Base-by-base conservation (phyloP, 2,888 invertebrate genomes). In the Acholoe squamosa region DNA sequence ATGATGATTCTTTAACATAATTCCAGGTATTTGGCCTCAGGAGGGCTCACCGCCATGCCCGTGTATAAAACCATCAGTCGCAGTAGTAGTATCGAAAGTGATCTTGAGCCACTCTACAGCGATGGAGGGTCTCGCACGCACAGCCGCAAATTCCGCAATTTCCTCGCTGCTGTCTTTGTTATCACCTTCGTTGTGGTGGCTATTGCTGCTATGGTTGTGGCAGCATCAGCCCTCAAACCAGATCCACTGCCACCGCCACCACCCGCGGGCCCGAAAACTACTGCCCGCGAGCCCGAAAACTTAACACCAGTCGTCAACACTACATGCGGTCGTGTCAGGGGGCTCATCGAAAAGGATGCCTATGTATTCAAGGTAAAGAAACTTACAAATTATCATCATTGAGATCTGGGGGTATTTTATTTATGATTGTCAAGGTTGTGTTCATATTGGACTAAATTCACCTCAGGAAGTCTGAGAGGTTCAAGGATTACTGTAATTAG, bases 81-180 rank as follows among this genome's bases (percentile, higher is more conserved):
- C 54, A 86, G 54, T 25, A 86, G 86, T 19, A 86, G 86, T 22
- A 86, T 89, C n/a, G 90, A 90, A 28, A 54, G 54, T 54, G 90
- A 90, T 84, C 80, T 90, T n/a, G 90, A 90, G 56, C 90, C 90
- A 22, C 84, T 90, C 22, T 90, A 90, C 77, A 33, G 28, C 43
- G 90, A 90, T 33, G 90, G 80, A 25, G 43, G 90, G 12, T 31
- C 31, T 28, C 80, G 90, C 25, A 22, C 34, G n/a, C 80, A 43
- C 54, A 90, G 90, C 77, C 89, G 71, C 25, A 33, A 28, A 7
- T 76, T 77, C 51, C 43, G 76, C 16, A 77, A 77, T 84, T 80
- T 84, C 33, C 33, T 90, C 33, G 90, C 90, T 7, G 90, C 54
- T 10, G 84, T 80, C 33, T 54, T 90, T 54, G 34, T 84, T 31